A percentile compares a stretch with the other conserved stretches of the same genome.
These are phyloP conservation scores for Neolamprologus longior DNA, from an alignment of 2,113 vertebrate species.

Conservation along the genomic window DNA sequence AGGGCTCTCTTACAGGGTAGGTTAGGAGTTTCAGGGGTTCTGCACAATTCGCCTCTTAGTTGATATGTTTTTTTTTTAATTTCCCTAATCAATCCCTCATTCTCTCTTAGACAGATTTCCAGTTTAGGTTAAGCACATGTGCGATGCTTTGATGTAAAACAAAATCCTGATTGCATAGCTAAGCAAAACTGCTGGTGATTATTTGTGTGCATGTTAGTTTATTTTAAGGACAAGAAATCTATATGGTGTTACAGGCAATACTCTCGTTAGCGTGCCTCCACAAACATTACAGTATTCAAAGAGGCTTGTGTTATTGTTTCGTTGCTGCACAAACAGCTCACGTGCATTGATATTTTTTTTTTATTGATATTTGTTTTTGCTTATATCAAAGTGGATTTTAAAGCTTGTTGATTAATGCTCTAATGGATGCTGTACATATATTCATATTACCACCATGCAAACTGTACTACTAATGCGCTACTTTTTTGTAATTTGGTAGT, in stretches of 20 bases:
- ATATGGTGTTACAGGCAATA: background rate
- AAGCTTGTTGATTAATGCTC: background rate
- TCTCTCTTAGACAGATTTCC: background rate
- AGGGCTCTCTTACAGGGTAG: constrained; percentile 42
- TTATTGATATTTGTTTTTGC: background rate
- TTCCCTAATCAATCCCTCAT: constrained; percentile 27
- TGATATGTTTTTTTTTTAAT: background rate
- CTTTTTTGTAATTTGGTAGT: constrained; percentile 34
- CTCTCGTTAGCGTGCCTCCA: background rate
- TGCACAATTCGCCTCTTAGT: constrained; percentile 40
- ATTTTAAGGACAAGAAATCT: background rate
- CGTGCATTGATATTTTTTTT: background rate
- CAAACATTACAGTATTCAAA: background rate
- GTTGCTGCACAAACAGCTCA: background rate
- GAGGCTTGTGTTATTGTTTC: background rate
- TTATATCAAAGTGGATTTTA: background rate
- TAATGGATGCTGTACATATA: background rate
- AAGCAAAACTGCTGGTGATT: background rate
- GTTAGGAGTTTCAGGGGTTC: constrained; percentile 26
- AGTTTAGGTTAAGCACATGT: background rate
- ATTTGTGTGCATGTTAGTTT: background rate
- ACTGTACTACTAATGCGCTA: constrained; percentile 1
- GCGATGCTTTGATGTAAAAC: background rate
- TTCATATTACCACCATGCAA: background rate
- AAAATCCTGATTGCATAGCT: background rate